Evolutionary conservation across 2,888 invertebrate species (phyloP).

Genomic region (Osmoderma eremita): DNA sequence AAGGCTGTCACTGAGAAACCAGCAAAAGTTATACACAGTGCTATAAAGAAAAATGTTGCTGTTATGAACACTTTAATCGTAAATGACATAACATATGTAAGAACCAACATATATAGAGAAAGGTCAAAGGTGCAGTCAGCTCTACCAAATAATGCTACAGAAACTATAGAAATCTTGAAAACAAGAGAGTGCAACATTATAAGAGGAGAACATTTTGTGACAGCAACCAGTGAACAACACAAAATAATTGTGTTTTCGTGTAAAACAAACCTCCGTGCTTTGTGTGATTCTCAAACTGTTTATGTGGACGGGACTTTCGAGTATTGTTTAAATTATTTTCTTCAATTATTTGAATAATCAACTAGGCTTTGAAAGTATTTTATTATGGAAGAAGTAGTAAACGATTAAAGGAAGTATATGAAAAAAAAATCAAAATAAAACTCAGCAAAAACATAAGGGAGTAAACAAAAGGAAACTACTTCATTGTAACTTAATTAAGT

Average conservation of each 20-base stretch:
- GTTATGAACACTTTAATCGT: too few relatives aligned
- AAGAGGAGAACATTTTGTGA: neutral
- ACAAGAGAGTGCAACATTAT: neutral
- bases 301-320: neutral
- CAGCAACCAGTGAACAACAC: neutral
- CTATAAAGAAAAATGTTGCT: too few relatives aligned
- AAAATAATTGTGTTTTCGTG: slow-evolving; percentile 3
- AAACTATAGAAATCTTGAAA: neutral
- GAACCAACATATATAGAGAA: neutral
- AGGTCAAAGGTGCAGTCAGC: neutral
- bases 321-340: neutral
- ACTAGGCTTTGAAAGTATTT: too few relatives aligned
- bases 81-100: slow-evolving; percentile 3
- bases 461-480: too few relatives aligned
- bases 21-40: too few relatives aligned
- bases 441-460: too few relatives aligned
- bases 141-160: slow-evolving; percentile 5
- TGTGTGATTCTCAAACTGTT: neutral
- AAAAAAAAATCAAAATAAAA: too few relatives aligned
- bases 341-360: slow-evolving; percentile 1
- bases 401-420: too few relatives aligned
- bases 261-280: neutral
- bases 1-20: neutral
- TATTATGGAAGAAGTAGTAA: too few relatives aligned
- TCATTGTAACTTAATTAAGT: too few relatives aligned